Evolutionary conservation across 2,888 invertebrate genomes (phyloP).

Genomic region (Conomelus anceps): DNA sequence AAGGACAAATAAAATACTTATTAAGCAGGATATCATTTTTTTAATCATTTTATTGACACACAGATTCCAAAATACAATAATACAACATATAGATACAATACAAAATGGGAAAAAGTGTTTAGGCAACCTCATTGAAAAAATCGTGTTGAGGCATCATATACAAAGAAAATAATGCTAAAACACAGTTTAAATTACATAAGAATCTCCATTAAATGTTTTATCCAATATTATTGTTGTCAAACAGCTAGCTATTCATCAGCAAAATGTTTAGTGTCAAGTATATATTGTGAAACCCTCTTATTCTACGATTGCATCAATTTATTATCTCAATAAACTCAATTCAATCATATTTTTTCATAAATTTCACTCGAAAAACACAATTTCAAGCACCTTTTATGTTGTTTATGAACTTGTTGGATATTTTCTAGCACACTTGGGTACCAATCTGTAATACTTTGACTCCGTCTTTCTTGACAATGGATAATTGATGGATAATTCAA

Average conservation of each 20-base stretch:
- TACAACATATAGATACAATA: too few relatives aligned
- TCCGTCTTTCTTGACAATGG: neutral
- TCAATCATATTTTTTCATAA: neutral
- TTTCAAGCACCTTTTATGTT: neutral
- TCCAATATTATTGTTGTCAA: neutral
- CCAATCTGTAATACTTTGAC: neutral
- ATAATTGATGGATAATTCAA: too few relatives aligned
- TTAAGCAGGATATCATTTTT: too few relatives aligned
- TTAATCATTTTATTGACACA: neutral
- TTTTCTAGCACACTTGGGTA: neutral
- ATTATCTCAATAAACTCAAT: neutral
- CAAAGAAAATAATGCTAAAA: too few relatives aligned
- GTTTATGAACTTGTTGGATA: neutral
- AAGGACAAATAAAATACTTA: too few relatives aligned
- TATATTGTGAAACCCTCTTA: neutral
- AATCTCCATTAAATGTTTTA: too few relatives aligned
- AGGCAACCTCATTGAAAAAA: too few relatives aligned
- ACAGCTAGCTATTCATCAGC: neutral
- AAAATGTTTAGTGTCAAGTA: neutral
- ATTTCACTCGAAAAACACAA: neutral
- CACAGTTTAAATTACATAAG: too few relatives aligned
- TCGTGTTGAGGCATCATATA: too few relatives aligned
- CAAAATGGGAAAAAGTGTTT: too few relatives aligned
- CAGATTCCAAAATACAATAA: too few relatives aligned
- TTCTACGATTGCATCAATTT: neutral